phyloP scores from a whole-genome alignment of 1,140 invertebrate species.

The Drosophila tsacasi region DNA sequence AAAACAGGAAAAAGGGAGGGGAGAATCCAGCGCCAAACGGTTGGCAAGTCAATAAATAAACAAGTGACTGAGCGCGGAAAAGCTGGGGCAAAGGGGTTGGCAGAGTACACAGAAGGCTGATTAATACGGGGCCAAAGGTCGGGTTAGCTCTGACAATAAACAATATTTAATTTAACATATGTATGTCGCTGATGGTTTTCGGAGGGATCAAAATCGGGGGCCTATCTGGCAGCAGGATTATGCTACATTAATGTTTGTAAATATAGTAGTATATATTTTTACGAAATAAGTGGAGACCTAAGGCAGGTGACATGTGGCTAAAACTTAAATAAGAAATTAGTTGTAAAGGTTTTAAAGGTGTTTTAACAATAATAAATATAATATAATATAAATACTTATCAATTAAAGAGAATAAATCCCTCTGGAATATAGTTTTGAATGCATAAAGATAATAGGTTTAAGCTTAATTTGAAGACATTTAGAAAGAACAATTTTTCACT shows the following conservation, averaged over 20 bases:
- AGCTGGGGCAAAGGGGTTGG: not conserved
- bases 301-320: no score
- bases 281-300: not conserved
- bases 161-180: conserved; percentile 64
- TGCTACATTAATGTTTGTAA: not conserved
- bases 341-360: not conserved
- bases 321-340: not conserved
- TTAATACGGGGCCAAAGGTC: conserved; percentile 60
- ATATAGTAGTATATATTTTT: not conserved
- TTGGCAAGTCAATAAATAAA: conserved; percentile 64
- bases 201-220: not conserved
- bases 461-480: not conserved
- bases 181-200: conserved; percentile 31
- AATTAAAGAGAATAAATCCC: not conserved
- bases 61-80: conserved; percentile 18
- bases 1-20: not conserved
- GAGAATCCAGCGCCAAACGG: conserved; percentile 32
- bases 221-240: not conserved
- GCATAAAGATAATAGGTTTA: not conserved
- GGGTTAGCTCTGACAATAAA: conserved; percentile 58
- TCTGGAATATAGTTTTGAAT: not conserved
- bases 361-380: no score
- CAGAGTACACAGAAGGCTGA: conserved; percentile 49
- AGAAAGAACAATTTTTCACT: not conserved
- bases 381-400: not conserved